Evolutionary conservation across 2,888 invertebrate species (phyloP).

Genomic region (Melangyna quadrimaculata): DNA sequence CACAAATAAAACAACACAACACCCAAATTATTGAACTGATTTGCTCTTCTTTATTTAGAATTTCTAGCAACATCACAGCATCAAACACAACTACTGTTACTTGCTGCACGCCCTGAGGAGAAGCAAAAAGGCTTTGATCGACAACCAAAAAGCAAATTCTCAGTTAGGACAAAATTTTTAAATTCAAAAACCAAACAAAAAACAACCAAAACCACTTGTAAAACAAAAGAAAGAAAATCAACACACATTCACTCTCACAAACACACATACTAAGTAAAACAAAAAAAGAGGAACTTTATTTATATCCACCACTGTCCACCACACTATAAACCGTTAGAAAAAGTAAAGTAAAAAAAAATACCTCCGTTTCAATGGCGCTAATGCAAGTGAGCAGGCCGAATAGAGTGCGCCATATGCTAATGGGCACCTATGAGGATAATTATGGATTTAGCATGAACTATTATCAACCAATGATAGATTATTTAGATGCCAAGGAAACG

Average conservation of each 20-base stretch:
- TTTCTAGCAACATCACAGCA: slow-evolving; percentile 4
- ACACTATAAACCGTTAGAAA: slow-evolving; percentile 18
- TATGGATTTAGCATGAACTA: slow-evolving; percentile 92
- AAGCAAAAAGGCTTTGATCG: slow-evolving; percentile 35
- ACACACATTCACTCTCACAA: slow-evolving; percentile 31
- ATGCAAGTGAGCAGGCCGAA: slow-evolving; percentile 78
- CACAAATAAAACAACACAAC: neutral
- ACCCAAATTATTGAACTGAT: slow-evolving; percentile 22
- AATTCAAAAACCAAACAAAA: neutral
- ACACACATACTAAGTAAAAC: slow-evolving; percentile 4
- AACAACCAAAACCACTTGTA: slow-evolving; percentile 42
- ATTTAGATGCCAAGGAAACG: slow-evolving; percentile 86
- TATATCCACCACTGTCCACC: slow-evolving; percentile 64
- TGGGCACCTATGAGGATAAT: slow-evolving; percentile 88
- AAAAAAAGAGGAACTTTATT: slow-evolving; percentile 66
- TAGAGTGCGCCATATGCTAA: slow-evolving; percentile 77
- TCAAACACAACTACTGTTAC: slow-evolving; percentile 31
- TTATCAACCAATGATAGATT: slow-evolving; percentile 94
- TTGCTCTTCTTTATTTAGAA: slow-evolving; percentile 60
- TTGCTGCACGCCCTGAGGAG: slow-evolving; percentile 51
- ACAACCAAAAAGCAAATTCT: slow-evolving; percentile 52
- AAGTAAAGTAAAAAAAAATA: slow-evolving; percentile 62
- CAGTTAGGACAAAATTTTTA: slow-evolving; percentile 41
- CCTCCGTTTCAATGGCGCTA: slow-evolving; percentile 77
- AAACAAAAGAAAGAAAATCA: slow-evolving; percentile 12